A percentile compares a stretch with the other conserved stretches of the same genome.
These are phyloP conservation scores for Toxotes jaculatrix DNA, from an alignment of 2,113 vertebrate genomes.

Conservation along the genomic window DNA sequence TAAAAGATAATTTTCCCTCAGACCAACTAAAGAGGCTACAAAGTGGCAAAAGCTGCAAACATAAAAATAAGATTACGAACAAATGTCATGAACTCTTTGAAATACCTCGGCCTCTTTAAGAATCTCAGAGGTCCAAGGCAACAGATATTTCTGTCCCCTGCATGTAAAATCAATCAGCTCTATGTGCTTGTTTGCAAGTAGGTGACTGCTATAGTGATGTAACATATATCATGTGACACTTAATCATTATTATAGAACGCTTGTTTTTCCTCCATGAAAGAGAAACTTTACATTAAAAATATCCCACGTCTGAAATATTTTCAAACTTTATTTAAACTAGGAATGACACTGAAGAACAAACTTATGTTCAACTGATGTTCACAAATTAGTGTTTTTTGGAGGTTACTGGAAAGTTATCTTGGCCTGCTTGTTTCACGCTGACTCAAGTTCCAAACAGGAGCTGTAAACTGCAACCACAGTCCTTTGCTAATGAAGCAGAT, in stretches of 20 bases:
- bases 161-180: slow-evolving; percentile 30
- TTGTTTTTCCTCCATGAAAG: slow-evolving; percentile 1
- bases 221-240: slow-evolving; percentile 24
- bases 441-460: not conserved
- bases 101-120: not conserved
- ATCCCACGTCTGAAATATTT: not conserved
- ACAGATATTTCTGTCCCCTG: slow-evolving; percentile 37
- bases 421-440: not conserved
- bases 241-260: not conserved
- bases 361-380: not conserved
- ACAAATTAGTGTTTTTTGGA: not conserved
- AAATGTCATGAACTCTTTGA: not conserved
- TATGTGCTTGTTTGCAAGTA: slow-evolving; percentile 9
- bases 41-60: not conserved
- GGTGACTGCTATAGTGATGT: not conserved
- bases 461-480: slow-evolving; percentile 18
- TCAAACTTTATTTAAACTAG: not conserved
- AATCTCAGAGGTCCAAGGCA: slow-evolving; percentile 41
- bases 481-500: not conserved
- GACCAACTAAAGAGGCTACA: too few species aligned
- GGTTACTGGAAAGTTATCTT: not conserved
- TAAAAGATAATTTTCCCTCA: not conserved
- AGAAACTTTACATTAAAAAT: not conserved
- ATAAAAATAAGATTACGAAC: not conserved
- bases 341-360: not conserved